Conservation (phyloP, 2,797 vertebrate genomes). For the Eulemur mongoz region DNA sequence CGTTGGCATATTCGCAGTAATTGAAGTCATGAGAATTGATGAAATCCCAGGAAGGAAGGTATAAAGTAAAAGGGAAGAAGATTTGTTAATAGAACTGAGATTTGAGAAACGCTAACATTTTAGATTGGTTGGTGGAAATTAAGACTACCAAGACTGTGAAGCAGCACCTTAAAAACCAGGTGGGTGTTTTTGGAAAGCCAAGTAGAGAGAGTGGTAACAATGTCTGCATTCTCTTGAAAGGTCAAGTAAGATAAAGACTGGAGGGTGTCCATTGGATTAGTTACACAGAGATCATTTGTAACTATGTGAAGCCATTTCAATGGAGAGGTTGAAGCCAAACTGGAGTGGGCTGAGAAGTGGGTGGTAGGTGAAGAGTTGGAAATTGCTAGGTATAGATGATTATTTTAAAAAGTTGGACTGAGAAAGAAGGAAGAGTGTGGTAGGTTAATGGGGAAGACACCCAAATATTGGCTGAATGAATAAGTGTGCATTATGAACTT, state of each 20-base stretch:
- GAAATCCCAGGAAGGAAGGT: neutral
- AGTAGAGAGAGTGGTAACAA: neutral
- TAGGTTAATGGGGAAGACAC: neutral
- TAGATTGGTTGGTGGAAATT: neutral
- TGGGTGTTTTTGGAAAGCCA: constrained; percentile 12
- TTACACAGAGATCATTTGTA: neutral
- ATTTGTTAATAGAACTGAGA: neutral
- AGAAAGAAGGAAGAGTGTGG: neutral
- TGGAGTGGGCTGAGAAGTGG: neutral
- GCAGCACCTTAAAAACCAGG: neutral
- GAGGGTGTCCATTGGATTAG: neutral
- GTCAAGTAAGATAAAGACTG: neutral
- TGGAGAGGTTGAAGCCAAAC: neutral
- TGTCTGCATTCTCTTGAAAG: neutral
- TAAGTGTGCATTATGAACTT: neutral
- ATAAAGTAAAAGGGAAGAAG: neutral
- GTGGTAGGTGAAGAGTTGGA: neutral
- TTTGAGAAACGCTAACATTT: neutral
- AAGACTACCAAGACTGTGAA: neutral
- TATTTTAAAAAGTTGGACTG: neutral
- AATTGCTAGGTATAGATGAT: neutral
- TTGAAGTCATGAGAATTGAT: neutral
- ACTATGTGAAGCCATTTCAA: neutral
- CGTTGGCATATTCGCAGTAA: neutral
- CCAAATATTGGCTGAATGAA: neutral